These are phyloP conservation scores for Bombycilla garrulus DNA, from an alignment of 2,113 vertebrate species.

Conservation along the genomic window DNA sequence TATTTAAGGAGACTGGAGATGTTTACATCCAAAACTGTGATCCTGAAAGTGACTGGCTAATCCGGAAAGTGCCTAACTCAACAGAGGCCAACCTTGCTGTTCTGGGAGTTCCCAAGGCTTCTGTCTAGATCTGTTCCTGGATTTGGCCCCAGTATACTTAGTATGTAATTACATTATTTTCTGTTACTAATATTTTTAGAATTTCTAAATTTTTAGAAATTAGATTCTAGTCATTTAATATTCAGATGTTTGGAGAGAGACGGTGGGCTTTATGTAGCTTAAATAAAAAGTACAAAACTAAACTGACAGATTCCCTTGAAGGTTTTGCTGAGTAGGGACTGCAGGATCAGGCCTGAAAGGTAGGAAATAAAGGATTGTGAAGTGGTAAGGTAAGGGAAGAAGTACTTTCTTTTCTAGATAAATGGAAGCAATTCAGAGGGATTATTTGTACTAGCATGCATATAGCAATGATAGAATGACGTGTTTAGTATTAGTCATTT, in stretches of 20 bases:
- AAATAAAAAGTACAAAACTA: not conserved
- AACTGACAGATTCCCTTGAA: not conserved
- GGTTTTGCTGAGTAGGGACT: conserved; percentile 57
- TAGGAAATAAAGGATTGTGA: not conserved
- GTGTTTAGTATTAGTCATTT: not conserved
- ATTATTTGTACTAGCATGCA: not conserved
- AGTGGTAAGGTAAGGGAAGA: not conserved
- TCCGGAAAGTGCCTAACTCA: conserved; percentile 23
- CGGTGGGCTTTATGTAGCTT: not conserved
- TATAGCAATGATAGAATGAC: not conserved
- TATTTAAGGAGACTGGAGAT: not conserved
- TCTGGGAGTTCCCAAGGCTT: not conserved
- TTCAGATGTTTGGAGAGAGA: not conserved
- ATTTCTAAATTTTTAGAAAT: not conserved
- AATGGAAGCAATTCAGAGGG: not conserved
- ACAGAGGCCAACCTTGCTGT: not conserved
- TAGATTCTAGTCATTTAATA: not conserved
- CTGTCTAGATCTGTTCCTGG: not conserved
- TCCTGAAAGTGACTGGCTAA: not conserved
- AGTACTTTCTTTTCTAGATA: not conserved
- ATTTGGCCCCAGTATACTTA: not conserved
- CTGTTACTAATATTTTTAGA: not conserved
- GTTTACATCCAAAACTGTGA: not conserved
- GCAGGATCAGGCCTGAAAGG: conserved; percentile 64
- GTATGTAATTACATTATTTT: not conserved